Conservation (phyloP, 2,888 invertebrate species). For the Lordiphosa andalusiaca region DNA sequence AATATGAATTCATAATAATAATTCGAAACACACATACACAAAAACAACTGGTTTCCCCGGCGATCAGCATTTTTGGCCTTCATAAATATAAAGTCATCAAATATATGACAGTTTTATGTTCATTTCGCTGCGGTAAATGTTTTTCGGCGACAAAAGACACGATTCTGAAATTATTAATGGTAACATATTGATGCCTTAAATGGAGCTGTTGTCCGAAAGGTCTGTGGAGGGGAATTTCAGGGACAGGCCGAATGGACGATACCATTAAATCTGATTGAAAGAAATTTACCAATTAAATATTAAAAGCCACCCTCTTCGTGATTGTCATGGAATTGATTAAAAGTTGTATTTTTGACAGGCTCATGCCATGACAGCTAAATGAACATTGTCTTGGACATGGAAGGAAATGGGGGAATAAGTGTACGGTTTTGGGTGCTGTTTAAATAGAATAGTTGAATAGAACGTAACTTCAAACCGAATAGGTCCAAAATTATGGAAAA, state of each 20-base stretch:
- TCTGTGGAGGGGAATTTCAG: too few species aligned
- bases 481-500: too few species aligned
- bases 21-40: slow-evolving; percentile 42
- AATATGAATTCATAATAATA: slow-evolving; percentile 72
- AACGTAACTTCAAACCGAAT: too few species aligned
- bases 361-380: too few species aligned
- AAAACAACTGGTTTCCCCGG: slow-evolving; percentile 50
- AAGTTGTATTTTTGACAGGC: too few species aligned
- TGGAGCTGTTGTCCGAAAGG: slow-evolving; percentile 20
- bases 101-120: slow-evolving; percentile 76
- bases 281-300: slow-evolving; percentile 1
- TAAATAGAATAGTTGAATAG: too few species aligned
- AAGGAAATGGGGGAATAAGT: too few species aligned
- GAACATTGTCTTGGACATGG: too few species aligned
- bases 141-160: slow-evolving; percentile 72
- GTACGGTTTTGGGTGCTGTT: too few species aligned
- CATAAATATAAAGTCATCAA: slow-evolving; percentile 78
- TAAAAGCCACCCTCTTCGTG: background rate
- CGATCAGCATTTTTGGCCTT: slow-evolving; percentile 66
- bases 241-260: background rate
- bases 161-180: slow-evolving; percentile 67
- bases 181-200: slow-evolving; percentile 48
- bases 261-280: background rate
- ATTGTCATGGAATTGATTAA: background rate
- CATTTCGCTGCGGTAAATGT: slow-evolving; percentile 71